phyloP scores from a whole-genome alignment of 2,797 vertebrate species.

The Rhinophrynus dorsalis region DNA sequence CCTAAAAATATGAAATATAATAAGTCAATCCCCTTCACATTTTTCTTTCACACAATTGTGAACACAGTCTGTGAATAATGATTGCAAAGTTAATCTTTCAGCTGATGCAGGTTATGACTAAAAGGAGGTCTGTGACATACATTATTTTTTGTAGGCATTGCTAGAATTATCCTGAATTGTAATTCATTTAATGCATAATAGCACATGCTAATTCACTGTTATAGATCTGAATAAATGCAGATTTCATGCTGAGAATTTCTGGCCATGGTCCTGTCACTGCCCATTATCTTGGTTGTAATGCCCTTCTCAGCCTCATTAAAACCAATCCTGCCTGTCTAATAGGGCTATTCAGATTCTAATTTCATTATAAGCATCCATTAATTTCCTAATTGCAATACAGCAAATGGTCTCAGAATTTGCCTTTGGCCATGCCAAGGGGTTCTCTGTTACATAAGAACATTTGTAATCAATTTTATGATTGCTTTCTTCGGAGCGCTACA shows the following conservation, averaged over 20 bases:
- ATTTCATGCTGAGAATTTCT: conserved; percentile 19
- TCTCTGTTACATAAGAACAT: conserved; percentile 50
- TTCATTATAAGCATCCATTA: conserved; percentile 28
- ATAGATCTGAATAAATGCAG: conserved; percentile 26
- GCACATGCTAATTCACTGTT: conserved; percentile 7
- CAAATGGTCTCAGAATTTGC: conserved; percentile 21
- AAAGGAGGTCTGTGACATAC: conserved; percentile 17
- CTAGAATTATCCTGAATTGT: too few relatives aligned
- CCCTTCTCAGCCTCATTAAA: conserved; percentile 34
- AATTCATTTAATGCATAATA: too few relatives aligned
- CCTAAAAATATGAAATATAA: conserved; percentile 54
- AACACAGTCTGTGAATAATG: neutral
- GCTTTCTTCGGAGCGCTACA: conserved; percentile 42
- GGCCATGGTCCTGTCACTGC: conserved; percentile 6
- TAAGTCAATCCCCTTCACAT: neutral
- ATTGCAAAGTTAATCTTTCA: conserved; percentile 7
- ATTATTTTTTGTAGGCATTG: too few relatives aligned
- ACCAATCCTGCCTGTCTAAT: conserved; percentile 8
- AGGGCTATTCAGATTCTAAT: conserved; percentile 39
- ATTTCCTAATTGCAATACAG: conserved; percentile 29
- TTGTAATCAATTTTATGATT: conserved; percentile 49
- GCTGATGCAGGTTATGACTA: neutral
- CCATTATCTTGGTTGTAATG: conserved; percentile 15
- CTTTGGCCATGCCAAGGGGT: conserved; percentile 22
- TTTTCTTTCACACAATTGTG: neutral